A percentile compares a stretch with the other conserved stretches of the same genome.
Conservation (phyloP, 2,113 vertebrate genomes). For the Sander lucioperca region DNA sequence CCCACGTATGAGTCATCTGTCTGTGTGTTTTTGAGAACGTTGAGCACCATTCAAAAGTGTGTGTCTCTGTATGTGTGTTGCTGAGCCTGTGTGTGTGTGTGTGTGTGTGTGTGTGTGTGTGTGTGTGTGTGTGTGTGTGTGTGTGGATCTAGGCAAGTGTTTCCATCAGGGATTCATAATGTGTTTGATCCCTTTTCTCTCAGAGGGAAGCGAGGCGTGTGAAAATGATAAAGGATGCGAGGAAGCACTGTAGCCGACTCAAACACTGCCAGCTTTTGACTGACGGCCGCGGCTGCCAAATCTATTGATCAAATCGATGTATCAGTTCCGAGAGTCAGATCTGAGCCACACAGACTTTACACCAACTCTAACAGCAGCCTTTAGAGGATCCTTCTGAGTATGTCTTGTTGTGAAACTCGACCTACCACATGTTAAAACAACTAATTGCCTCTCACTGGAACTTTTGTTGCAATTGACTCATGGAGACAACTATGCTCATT, state of each 20-base stretch:
- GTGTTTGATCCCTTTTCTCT: constrained; percentile 28
- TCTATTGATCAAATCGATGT: constrained; percentile 22
- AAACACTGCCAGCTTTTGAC: neutral
- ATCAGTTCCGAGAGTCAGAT: neutral
- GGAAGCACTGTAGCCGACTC: constrained; percentile 1
- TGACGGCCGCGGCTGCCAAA: constrained; percentile 4
- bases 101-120: neutral
- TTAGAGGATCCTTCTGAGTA: neutral
- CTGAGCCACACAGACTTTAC: constrained; percentile 11
- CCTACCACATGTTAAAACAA: constrained; percentile 4
- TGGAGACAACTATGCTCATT: constrained; percentile 4
- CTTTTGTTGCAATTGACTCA: too few relatives aligned
- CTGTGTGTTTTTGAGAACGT: neutral
- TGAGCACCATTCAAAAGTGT: neutral
- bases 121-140: neutral
- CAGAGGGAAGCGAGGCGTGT: constrained; percentile 1
- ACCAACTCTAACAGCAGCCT: neutral
- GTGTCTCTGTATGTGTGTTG: neutral
- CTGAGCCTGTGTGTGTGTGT: neutral
- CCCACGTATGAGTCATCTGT: neutral
- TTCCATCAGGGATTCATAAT: constrained; percentile 2
- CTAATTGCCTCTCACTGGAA: constrained; percentile 8
- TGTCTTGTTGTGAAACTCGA: neutral
- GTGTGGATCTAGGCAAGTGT: neutral
- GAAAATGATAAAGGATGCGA: constrained; percentile 39